A percentile compares a stretch with the other conserved stretches of the same genome.
Evolutionary conservation across 2,888 invertebrate genomes (phyloP).

Genomic region (Villa cingulata): DNA sequence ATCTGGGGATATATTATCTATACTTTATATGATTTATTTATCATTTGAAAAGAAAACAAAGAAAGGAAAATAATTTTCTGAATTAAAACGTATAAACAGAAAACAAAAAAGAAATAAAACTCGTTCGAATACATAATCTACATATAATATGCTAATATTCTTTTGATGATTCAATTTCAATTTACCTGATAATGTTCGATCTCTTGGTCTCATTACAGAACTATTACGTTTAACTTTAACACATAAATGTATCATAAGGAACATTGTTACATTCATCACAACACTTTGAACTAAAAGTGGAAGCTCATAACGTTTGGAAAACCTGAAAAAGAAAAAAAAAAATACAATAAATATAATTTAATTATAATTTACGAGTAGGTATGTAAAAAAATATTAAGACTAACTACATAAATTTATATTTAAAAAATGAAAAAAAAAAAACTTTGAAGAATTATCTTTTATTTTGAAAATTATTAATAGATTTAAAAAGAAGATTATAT

Average conservation of each 20-base stretch:
- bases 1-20: too few species aligned
- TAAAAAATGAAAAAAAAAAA: too few species aligned
- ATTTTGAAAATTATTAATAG: too few species aligned
- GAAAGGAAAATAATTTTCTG: neutral
- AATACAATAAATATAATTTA: too few species aligned
- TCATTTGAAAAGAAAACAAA: too few species aligned
- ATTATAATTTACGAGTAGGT: too few species aligned
- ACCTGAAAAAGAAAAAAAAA: constrained; percentile 50
- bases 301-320: constrained; percentile 93
- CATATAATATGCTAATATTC: too few species aligned
- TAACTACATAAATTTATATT: too few species aligned
- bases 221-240: constrained; percentile 72
- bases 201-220: constrained; percentile 59
- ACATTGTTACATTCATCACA: constrained; percentile 95
- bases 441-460: too few species aligned
- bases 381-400: too few species aligned
- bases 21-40: too few species aligned
- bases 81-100: neutral
- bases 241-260: constrained; percentile 87
- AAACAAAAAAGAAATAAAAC: neutral
- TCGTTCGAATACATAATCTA: neutral
- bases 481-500: too few species aligned
- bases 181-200: constrained; percentile 74
- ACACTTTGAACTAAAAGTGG: constrained; percentile 92
- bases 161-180: constrained; percentile 1